Base-by-base conservation (phyloP, 2,797 vertebrate genomes). In the Mormyrus proboscirostris region DNA sequence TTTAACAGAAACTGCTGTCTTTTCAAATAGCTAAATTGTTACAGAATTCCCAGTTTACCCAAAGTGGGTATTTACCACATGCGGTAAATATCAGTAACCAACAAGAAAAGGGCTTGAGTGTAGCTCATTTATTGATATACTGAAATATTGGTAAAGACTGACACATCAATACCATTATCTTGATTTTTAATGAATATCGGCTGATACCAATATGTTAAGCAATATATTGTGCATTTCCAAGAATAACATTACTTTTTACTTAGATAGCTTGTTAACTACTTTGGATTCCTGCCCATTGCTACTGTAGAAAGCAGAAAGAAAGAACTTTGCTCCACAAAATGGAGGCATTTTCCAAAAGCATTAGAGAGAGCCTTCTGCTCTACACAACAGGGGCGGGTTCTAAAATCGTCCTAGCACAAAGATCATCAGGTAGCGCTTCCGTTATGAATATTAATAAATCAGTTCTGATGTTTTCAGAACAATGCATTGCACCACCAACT, bases 1-100 rank as follows among this genome's bases (percentile, higher is more conserved):
- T 82, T 49, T 85, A 53, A 89, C 90, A 90, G 49, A 91, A 92
- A 47, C 85, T 7, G 25, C 91, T 91, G 89, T 92, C 89, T 92
- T 85, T 86, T 62, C 76, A 92, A 93, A 86, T 86, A 16, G 49
- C 50, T 41, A 57, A 41, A 87, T 41, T 87, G 85, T 38, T 87
- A 87, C 38, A n/a, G 51, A 87, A 87, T 88, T 76, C 59, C 55
- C 86, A 87, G 51, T 89, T 89, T 19, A 22, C 84, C 55, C 59
- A 49, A 87, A 59, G 41, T 25, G 53, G 33, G 47, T 76, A 76
- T 76, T 76, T 76, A 76, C 49, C 55, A 12, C 53, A 59, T 44
- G 53, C 86, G 62, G 83, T 89, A 84, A 76, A 44, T 79, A 83
- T 55, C 79, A 88, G 76, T 38, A 59, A 84, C 53, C 25, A 53